Evolutionary conservation across 2,113 vertebrate species (phyloP), one percentile per base, ranked within the genome.

Genomic region (Hylia prasina): DNA sequence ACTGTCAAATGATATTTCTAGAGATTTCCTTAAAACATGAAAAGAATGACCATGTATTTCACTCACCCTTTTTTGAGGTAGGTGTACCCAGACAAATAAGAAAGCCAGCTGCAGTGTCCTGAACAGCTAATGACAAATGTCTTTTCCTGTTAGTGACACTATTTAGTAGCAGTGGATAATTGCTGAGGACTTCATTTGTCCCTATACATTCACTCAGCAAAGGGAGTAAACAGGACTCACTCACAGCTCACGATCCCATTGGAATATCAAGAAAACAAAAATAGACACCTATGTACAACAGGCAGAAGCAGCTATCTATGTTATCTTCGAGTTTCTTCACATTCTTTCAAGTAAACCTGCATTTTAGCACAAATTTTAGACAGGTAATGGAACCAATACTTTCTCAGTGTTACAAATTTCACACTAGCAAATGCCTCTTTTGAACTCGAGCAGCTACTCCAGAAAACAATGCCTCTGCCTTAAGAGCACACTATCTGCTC

Each of bases 161-260:
- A 17, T 45, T 87, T 68, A 72, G 25, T 57, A 72, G 25, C 69
- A 72, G 72, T 11, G 3, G 13, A 69, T 65, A 68, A 87, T 40
- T 69, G 61, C 48, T 4, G 15, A 58, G 25, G 40, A 75, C 65
- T 64, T 84, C 1, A 23, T 39, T 76, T 79, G 40, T 81, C 61
- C 72, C 31, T 0, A 0, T 13, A 53, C 35, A 77, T 28, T 31
- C 60, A 44, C 57, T 42, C 33, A n/a, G 37, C 31, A 73, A 87
- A 77, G 30, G 28, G n/a, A 85, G 12, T 20, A 77, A 89, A 76
- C 10, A 54, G 6, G 39, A 60, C 44, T 90, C 2, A 0, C 24
- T 76, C 51, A 50, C n/a, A 54, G n/a, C 48, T 85, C 68, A 63
- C 0, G 0, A 66, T 33, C 13, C 47, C 56, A 37, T 0, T 37